Evolutionary conservation across 1,140 invertebrate species (phyloP), one percentile per base, ranked within the genome.

Genomic region (Drosophila jambulina): DNA sequence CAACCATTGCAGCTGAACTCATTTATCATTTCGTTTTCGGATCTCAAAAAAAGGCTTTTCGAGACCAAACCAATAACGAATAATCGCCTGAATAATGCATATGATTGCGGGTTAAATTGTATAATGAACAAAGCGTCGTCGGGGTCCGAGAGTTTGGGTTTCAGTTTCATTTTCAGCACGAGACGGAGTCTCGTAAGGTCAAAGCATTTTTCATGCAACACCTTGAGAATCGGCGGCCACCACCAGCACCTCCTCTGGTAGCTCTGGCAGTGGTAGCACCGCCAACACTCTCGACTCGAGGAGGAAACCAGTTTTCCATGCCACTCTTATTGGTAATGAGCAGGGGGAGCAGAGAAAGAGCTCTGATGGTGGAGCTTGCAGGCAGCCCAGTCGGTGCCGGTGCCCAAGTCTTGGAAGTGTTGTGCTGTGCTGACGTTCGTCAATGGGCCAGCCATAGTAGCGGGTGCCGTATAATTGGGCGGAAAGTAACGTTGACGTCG

Each of bases 121-220:
- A 80, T 80, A 77, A 62, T 78, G 58, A 67, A 67, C 32, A 32
- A 48, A 49, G 75, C 32, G 17, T 25, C n/a, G 19, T 19, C 15
- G 7, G 27, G 13, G 19, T 48, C 40, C 23, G 23, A 21, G 45
- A 21, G 43, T 45, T 36, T n/a, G n/a, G 17, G 25, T 32, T 32
- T 36, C 32, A 5, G 34, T 48, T 38, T 67, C 63, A 46, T 21
- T 62, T 67, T 46, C 43, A 68, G 34, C 46, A 38, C 27, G 43
- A 72, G 32, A 32, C 21, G 9, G 48, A 77, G 45, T 27, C 45
- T 46, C 69, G 65, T 85, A 85, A 85, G 82, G 82, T 85, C 82
- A 85, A 68, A 77, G 56, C 56, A 59, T 81, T 82, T 84, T 82
- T 71, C 82, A 86, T 81, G 78, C 82, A 85, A 85, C 82, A 85